Evolutionary conservation across 1,140 invertebrate genomes (phyloP), one percentile per base, ranked within the genome.

Genomic region (Dreissena rostriformis): DNA sequence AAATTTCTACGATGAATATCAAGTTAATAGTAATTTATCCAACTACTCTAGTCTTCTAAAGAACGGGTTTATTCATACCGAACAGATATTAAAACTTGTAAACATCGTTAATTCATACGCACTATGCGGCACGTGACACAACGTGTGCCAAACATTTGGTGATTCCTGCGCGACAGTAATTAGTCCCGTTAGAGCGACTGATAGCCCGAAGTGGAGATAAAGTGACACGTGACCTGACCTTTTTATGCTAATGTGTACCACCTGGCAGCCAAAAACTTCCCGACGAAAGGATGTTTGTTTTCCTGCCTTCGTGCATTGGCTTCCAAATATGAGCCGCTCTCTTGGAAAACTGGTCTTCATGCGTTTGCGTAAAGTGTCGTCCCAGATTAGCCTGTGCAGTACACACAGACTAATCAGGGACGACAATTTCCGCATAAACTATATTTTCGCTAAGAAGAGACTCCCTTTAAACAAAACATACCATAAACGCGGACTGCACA

Each of bases 1-100:
- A 81, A 81, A 81, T 81, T 81, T 81, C 79, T 65, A 63, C 79
- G 79, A 81, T 81, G 79, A 81, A 73, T 81, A 72, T 81, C 79
- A 81, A 81, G 79, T 81, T 81, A 81, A 73, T 52, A 52, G 53
- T 57, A 81, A 81, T 81, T 81, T 68, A 81, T 81, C 79, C 71
- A 55, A 61, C 24, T 57, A 49, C 63, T 11, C 73, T 51, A 14
- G 39, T 24, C 19, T 65, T 72, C 73, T 70, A 81, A 81, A 65
- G 52, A 61, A 72, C 51, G 53, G 73, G 73, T 68, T 63, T 81
- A 81, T 81, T 81, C 79, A 81, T 81, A 71, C 68, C 73, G 68
- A 81, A 81, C 71, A 72, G 79, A 81, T 81, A 81, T 81, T 81
- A 81, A 81, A 73, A 61, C 67, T 81, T 73, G 79, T 73, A 81